Evolutionary conservation across 2,888 invertebrate genomes (phyloP).

Genomic region (Drosophila fulvimacula): DNA sequence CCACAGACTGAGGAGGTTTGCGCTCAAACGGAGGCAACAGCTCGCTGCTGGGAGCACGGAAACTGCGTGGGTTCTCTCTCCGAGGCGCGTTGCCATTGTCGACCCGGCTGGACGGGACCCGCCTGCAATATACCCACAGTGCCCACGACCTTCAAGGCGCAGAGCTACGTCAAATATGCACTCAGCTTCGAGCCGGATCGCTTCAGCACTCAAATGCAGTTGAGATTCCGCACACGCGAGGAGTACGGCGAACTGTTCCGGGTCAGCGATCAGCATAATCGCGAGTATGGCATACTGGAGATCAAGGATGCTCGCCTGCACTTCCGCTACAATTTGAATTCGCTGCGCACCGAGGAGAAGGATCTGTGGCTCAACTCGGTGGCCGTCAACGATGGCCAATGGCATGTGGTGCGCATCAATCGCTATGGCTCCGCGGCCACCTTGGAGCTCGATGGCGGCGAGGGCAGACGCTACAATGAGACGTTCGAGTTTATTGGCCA

Average conservation of each 20-base stretch:
- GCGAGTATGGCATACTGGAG: conserved; percentile 96
- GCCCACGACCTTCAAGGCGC: conserved; percentile 95
- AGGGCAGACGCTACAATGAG: conserved; percentile 96
- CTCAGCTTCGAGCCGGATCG: conserved; percentile 96
- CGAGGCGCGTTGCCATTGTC: conserved; percentile 96
- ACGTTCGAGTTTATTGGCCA: conserved; percentile 95
- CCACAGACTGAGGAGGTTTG: conserved; percentile 97
- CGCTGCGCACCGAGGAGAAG: conserved; percentile 94
- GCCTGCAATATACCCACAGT: conserved; percentile 94
- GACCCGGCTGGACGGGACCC: conserved; percentile 97
- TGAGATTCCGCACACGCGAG: conserved; percentile 96
- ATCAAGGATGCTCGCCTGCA: conserved; percentile 95
- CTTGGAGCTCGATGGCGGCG: conserved; percentile 96
- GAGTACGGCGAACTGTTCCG: conserved; percentile 96
- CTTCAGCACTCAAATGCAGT: conserved; percentile 96
- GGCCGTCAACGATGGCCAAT: conserved; percentile 97
- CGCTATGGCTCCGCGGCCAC: conserved; percentile 97
- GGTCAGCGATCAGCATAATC: conserved; percentile 96
- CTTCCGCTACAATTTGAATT: conserved; percentile 97
- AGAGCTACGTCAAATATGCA: conserved; percentile 98
- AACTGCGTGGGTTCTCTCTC: conserved; percentile 96
- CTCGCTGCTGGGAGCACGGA: conserved; percentile 96
- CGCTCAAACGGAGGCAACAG: conserved; percentile 93
- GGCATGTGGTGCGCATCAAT: conserved; percentile 97
- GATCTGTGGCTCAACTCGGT: conserved; percentile 96